Base-by-base conservation (phyloP, 2,113 vertebrate genomes). In the Hystrix brachyura region DNA sequence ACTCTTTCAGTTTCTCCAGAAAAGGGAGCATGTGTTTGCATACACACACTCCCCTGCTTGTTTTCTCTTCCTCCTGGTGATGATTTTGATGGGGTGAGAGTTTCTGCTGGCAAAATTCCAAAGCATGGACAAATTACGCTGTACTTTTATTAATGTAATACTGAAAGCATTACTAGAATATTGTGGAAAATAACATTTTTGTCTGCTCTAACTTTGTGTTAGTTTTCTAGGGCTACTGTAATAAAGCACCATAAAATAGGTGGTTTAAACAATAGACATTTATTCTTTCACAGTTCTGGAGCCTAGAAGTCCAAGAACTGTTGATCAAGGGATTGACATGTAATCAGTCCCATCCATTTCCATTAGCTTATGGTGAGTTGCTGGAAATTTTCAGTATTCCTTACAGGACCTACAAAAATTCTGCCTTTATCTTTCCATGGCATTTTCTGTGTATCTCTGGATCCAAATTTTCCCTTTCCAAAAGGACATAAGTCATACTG, bases 1-100 rank as follows among this genome's bases (percentile, higher is more conserved):
- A 2, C 18, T 79, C 84, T 85, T 95, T 94, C 78, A 46, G 92
- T 92, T 64, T 96, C 87, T 64, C 87, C 55, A 72, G 64, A 79
- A 87, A 93, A 85, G 19, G 4, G 38, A 94, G 80, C 69, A 59
- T 92, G 95, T 96, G 57, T 92, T 93, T 94, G 43, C 87, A 96
- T 14, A 94, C 43, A 86, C 85, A 88, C 43, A 65, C 46, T 51
- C 83, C 53, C 91, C 48, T 9, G 76, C 82, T 93, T 90, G 43
- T 59, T 96, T 94, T 78, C 65, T 76, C 53, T 62, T 87, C 72
- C 32, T 92, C 64, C 89, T 62, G 90, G 71, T 25, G 69, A 87
- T 87, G 90, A 85, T 94, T 79, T 83, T 92, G 90, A 95, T 85
- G 93, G 93, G 81, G 59, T 34, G 59, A 87, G 43, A 32, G 23